Evolutionary conservation across 2,888 invertebrate genomes (phyloP).

Genomic region (Himalopsyche anomala): DNA sequence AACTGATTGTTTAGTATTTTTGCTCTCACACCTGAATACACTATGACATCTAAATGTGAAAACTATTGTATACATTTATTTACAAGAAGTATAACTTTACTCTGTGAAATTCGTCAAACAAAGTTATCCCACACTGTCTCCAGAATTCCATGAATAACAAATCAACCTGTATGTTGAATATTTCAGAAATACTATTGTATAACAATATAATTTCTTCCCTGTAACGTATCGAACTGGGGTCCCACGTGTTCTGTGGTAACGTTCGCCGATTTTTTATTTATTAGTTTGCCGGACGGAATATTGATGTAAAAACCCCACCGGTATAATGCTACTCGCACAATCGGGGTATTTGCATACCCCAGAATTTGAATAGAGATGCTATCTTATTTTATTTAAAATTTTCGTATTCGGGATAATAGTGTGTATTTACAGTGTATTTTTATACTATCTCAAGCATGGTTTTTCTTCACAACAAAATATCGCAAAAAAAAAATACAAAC

Average conservation of each 20-base stretch:
- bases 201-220: conserved; percentile 20
- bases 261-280: conserved; percentile 44
- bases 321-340: conserved; percentile 12
- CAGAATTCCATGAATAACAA: conserved; percentile 7
- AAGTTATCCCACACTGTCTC: neutral
- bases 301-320: conserved; percentile 34
- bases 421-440: neutral
- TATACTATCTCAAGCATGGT: neutral
- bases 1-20: no score
- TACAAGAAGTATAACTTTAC: neutral
- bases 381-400: conserved; percentile 29
- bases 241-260: conserved; percentile 2
- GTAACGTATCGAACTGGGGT: neutral
- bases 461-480: no score
- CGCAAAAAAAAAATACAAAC: no score
- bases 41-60: no score
- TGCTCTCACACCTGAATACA: no score
- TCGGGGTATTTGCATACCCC: conserved; percentile 9
- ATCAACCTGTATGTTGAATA: neutral
- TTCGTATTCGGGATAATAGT: neutral
- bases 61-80: neutral
- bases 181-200: neutral
- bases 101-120: neutral
- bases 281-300: conserved; percentile 44
- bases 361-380: conserved; percentile 6